These are phyloP conservation scores for Leptarthrus brevirostris DNA, from an alignment of 2,888 invertebrate genomes.

Conservation along the genomic window DNA sequence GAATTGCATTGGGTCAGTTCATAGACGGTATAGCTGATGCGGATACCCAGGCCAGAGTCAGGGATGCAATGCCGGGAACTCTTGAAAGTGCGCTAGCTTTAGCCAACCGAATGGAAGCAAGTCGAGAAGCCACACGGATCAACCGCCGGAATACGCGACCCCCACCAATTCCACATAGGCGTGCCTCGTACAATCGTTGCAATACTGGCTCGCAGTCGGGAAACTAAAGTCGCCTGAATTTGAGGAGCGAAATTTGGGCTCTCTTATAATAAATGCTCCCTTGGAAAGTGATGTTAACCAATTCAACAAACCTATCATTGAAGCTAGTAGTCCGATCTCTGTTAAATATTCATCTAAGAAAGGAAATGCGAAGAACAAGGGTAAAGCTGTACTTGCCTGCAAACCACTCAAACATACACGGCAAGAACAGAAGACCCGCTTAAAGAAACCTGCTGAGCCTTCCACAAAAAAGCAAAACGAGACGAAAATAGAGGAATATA, in stretches of 20 bases:
- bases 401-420: neutral
- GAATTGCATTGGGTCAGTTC: neutral
- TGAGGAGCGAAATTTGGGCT: too few relatives aligned
- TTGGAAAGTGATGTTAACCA: too few relatives aligned
- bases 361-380: neutral
- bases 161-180: neutral
- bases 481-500: neutral
- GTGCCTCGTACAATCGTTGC: neutral
- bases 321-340: too few relatives aligned
- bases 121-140: neutral
- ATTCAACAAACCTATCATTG: too few relatives aligned
- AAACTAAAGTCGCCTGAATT: too few relatives aligned
- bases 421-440: neutral
- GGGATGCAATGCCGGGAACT: too few relatives aligned
- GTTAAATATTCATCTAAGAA: too few relatives aligned
- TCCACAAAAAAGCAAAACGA: neutral
- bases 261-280: too few relatives aligned
- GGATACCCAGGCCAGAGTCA: neutral
- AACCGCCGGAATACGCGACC: neutral
- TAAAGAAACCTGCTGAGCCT: neutral
- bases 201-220: too few relatives aligned
- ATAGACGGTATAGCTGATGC: neutral
- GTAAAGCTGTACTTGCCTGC: neutral
- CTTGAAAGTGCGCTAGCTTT: neutral
- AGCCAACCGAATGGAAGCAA: neutral